phyloP scores from a whole-genome alignment of 2,113 vertebrate species.

The Oncorhynchus mykiss region DNA sequence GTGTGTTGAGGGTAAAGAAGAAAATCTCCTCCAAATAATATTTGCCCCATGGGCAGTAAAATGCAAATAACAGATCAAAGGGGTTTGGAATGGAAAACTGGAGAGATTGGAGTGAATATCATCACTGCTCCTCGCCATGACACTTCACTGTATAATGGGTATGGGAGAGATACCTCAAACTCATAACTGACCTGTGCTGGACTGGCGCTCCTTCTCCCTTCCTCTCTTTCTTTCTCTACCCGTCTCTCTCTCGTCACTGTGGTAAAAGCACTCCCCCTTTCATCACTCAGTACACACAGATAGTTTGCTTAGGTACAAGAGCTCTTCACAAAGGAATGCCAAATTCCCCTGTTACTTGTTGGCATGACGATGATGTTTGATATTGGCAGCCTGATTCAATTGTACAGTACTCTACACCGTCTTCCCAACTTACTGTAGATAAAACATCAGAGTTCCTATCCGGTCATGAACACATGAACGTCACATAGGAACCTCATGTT shows the following conservation, averaged over 20 bases:
- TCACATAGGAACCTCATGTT: background rate
- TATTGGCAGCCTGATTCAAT: background rate
- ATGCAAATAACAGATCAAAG: constrained; percentile 84
- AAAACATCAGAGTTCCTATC: background rate
- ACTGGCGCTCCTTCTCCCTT: constrained; percentile 1
- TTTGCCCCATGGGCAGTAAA: constrained; percentile 72
- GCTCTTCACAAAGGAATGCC: constrained; percentile 21
- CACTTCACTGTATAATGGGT: constrained; percentile 59
- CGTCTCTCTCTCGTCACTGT: constrained; percentile 3
- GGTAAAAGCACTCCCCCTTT: background rate
- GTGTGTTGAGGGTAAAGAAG: constrained; percentile 42
- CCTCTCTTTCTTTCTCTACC: background rate
- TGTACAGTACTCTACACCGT: background rate
- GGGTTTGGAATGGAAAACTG: constrained; percentile 70
- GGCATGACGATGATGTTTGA: constrained; percentile 15
- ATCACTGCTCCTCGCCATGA: constrained; percentile 54
- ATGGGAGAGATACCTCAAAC: constrained; percentile 62
- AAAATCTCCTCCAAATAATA: constrained; percentile 80
- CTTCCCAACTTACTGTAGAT: background rate
- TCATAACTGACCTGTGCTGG: constrained; percentile 62
- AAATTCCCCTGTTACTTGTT: constrained; percentile 32
- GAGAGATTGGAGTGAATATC: constrained; percentile 74
- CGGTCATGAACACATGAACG: background rate
- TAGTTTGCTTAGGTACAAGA: constrained; percentile 31
- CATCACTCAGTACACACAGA: constrained; percentile 11